Evolutionary conservation across 2,797 vertebrate genomes (phyloP).

Genomic region (Lacerta bilineata): DNA sequence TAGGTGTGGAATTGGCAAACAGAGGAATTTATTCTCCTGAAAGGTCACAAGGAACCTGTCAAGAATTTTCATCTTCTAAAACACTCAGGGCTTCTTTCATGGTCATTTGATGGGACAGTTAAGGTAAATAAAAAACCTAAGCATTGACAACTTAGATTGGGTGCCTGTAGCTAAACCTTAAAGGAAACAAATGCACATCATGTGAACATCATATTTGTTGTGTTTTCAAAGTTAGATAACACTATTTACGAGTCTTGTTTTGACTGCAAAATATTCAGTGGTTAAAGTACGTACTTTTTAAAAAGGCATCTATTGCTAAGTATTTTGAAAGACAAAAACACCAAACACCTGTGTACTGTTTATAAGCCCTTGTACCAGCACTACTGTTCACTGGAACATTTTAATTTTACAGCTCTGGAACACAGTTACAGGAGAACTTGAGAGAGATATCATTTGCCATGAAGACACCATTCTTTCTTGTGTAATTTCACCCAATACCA

Average conservation of each 20-base stretch:
- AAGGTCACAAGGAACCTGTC: constrained; percentile 91
- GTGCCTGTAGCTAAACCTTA: not conserved
- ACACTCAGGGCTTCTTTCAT: constrained; percentile 85
- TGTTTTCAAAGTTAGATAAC: not conserved
- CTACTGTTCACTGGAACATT: not conserved
- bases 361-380: constrained; percentile 17
- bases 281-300: not conserved
- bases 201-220: not conserved
- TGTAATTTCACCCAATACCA: constrained; percentile 86
- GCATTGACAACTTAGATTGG: not conserved
- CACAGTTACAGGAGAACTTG: constrained; percentile 80
- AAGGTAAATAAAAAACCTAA: constrained; percentile 83
- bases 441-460: constrained; percentile 88
- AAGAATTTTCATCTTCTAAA: constrained; percentile 87
- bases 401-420: constrained; percentile 87
- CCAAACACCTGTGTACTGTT: not conserved
- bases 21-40: constrained; percentile 79
- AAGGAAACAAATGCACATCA: not conserved
- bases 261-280: not conserved
- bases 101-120: constrained; percentile 94
- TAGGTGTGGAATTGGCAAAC: constrained; percentile 93
- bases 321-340: not conserved
- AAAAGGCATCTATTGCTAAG: not conserved
- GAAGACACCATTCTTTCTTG: constrained; percentile 90
- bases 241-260: not conserved